These are phyloP conservation scores for Synanthedon tipuliformis DNA, from an alignment of 2,888 invertebrate genomes.

Conservation along the genomic window DNA sequence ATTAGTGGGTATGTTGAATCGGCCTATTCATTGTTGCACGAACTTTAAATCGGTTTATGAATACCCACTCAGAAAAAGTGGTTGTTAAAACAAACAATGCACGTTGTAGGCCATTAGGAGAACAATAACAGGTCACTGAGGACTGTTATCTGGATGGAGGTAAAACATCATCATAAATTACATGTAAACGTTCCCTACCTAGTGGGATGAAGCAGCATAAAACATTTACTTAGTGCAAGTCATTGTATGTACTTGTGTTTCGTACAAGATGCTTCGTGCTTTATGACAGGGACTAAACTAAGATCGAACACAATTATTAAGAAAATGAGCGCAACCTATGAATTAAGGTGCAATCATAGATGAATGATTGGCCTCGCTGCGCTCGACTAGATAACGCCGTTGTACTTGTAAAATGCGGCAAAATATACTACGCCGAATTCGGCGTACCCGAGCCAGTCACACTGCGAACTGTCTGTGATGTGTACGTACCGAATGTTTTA, in stretches of 20 bases:
- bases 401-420: too few species aligned
- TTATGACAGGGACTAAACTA: not conserved
- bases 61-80: not conserved
- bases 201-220: constrained; percentile 40
- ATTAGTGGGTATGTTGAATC: too few species aligned
- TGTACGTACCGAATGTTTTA: too few species aligned
- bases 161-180: constrained; percentile 29
- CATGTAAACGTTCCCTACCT: constrained; percentile 28
- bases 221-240: constrained; percentile 30
- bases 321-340: too few species aligned
- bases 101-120: constrained; percentile 3
- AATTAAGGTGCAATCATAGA: too few species aligned
- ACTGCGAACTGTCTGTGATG: too few species aligned
- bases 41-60: not conserved
- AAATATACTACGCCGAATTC: too few species aligned
- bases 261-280: not conserved
- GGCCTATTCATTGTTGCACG: too few species aligned
- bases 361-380: too few species aligned
- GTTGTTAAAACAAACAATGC: constrained; percentile 1
- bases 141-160: constrained; percentile 13
- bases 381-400: too few species aligned
- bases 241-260: constrained; percentile 15
- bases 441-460: too few species aligned
- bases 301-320: too few species aligned
- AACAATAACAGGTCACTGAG: constrained; percentile 21